These are phyloP conservation scores for Barbus barbus DNA, from an alignment of 2,113 vertebrate species.

Conservation along the genomic window DNA sequence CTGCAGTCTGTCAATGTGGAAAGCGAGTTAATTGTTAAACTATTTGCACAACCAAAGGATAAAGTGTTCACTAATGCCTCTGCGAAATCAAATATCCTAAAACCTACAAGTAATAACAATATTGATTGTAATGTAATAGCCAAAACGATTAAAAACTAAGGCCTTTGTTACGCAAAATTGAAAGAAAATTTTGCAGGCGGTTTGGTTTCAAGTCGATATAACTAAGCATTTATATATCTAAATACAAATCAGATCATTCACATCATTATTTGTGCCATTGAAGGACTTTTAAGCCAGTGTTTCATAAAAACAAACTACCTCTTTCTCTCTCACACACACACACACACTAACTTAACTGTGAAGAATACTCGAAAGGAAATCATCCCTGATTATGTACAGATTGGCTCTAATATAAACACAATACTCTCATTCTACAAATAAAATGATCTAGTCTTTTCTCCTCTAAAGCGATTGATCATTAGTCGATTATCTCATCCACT, in stretches of 20 bases:
- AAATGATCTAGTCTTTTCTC: slow-evolving; percentile 59
- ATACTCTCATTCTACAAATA: slow-evolving; percentile 1
- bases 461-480: neutral
- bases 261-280: slow-evolving; percentile 59
- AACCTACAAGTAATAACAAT: slow-evolving; percentile 43
- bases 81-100: slow-evolving; percentile 55
- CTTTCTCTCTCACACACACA: slow-evolving; percentile 58
- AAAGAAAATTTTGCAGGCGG: slow-evolving; percentile 79
- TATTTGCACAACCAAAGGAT: neutral
- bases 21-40: neutral
- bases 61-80: neutral
- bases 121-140: slow-evolving; percentile 8
- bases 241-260: slow-evolving; percentile 58
- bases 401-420: slow-evolving; percentile 32
- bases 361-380: slow-evolving; percentile 61
- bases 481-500: neutral
- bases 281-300: slow-evolving; percentile 84
- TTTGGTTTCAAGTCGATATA: slow-evolving; percentile 78
- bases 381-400: slow-evolving; percentile 55
- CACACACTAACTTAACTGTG: slow-evolving; percentile 61
- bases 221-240: slow-evolving; percentile 56
- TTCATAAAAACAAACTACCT: slow-evolving; percentile 57
- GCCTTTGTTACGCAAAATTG: slow-evolving; percentile 65
- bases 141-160: slow-evolving; percentile 66
- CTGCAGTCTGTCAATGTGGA: neutral